phyloP scores from a whole-genome alignment of 2,113 vertebrate genomes.

The Aldabrachelys gigantea region DNA sequence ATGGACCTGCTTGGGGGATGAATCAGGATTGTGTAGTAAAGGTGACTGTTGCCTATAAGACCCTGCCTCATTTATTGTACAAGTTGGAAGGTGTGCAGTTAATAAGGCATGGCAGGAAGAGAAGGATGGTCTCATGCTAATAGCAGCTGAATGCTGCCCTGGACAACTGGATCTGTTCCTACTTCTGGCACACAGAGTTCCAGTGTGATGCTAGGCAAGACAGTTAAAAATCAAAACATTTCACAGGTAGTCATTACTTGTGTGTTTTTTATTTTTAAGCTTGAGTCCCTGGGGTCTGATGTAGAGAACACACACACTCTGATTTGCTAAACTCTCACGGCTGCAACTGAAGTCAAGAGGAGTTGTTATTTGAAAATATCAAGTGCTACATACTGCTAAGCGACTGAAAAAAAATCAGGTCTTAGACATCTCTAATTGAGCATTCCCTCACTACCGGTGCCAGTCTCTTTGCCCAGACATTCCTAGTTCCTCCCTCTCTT shows the following conservation, averaged over 20 bases:
- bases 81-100: neutral
- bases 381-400: neutral
- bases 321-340: neutral
- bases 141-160: neutral
- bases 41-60: neutral
- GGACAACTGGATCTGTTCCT: neutral
- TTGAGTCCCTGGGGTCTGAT: neutral
- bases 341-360: neutral
- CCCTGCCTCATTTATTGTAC: neutral
- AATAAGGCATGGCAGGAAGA: neutral
- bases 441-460: neutral
- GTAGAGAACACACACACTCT: too few species aligned
- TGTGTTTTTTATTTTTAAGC: neutral
- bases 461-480: too few species aligned
- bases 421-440: neutral
- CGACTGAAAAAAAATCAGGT: neutral
- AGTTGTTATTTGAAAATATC: neutral
- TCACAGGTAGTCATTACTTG: neutral
- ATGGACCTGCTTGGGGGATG: neutral
- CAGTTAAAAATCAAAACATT: neutral
- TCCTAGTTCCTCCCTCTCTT: too few species aligned
- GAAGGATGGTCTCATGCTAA: neutral
- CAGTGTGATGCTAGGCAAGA: neutral
- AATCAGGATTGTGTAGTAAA: neutral
- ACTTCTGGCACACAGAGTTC: neutral